Percentiles rank a stretch among this genome's conserved stretches.
Conservation (phyloP, 2,888 invertebrate species). For the Himalopsyche anomala region DNA sequence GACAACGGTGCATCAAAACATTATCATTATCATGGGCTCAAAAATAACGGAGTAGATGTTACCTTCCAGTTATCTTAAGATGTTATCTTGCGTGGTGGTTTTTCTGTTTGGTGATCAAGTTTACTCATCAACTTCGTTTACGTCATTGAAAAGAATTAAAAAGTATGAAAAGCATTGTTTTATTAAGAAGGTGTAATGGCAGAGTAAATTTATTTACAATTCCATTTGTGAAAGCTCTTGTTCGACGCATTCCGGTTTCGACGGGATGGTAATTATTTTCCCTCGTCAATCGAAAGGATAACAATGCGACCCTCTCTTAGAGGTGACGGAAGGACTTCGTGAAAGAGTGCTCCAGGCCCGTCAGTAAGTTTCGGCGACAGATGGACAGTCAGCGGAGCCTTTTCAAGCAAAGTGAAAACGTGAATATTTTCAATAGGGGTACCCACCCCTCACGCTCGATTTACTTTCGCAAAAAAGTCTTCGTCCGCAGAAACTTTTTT, state of each 20-base stretch:
- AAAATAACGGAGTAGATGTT: too few species aligned
- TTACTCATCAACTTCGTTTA: too few species aligned
- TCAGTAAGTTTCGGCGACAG: not conserved
- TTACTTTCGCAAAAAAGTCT: not conserved
- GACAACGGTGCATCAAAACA: too few species aligned
- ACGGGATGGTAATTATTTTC: constrained; percentile 3
- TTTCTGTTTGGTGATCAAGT: too few species aligned
- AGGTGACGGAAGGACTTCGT: not conserved
- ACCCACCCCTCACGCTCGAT: not conserved
- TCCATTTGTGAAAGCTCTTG: not conserved
- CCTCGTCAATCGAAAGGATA: not conserved
- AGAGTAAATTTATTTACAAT: not conserved
- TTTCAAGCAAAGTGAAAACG: constrained; percentile 7
- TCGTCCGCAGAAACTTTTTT: not conserved
- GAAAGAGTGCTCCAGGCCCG: not conserved
- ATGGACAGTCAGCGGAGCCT: not conserved
- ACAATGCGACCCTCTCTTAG: not conserved
- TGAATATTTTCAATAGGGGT: not conserved
- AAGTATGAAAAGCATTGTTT: too few species aligned
- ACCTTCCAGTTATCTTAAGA: too few species aligned
- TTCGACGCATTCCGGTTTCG: not conserved
- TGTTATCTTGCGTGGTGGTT: too few species aligned
- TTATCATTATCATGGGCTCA: too few species aligned
- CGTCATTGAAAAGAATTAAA: too few species aligned
- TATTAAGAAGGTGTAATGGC: not conserved